phyloP scores from a whole-genome alignment of 2,888 invertebrate genomes.

The Mythimna lalbum region DNA sequence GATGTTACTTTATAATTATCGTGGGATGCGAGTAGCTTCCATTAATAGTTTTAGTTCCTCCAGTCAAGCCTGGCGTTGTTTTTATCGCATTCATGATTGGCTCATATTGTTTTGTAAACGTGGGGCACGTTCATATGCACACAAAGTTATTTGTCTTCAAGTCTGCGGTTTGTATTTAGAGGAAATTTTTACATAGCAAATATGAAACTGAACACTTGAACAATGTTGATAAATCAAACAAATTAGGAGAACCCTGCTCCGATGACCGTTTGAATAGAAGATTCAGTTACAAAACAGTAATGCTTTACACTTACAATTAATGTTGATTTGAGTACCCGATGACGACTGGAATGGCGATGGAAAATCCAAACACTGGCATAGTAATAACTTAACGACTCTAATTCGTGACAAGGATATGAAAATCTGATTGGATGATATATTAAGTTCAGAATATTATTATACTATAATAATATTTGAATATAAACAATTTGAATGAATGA shows the following conservation, averaged over 20 bases:
- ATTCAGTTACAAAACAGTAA: conserved; percentile 8
- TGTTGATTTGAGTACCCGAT: neutral
- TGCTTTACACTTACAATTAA: neutral
- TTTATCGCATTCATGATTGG: conserved; percentile 63
- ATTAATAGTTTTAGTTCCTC: conserved; percentile 60
- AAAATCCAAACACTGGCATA: conserved; percentile 3
- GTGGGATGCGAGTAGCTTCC: conserved; percentile 66
- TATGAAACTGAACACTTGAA: conserved; percentile 7
- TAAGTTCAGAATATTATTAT: neutral
- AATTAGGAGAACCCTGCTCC: neutral
- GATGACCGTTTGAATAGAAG: neutral
- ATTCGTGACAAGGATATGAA: conserved; percentile 16
- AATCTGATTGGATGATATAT: conserved; percentile 11
- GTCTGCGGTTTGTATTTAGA: conserved; percentile 6
- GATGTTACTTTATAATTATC: conserved; percentile 64
- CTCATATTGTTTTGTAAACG: conserved; percentile 58
- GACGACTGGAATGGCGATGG: neutral
- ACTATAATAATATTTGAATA: conserved; percentile 18
- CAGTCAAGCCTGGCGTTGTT: conserved; percentile 65
- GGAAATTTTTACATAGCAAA: conserved; percentile 1
- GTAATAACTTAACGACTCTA: neutral
- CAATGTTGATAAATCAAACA: neutral
- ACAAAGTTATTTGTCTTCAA: conserved; percentile 15
- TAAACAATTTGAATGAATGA: conserved; percentile 19
- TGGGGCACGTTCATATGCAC: conserved; percentile 30